A percentile compares a stretch with the other conserved stretches of the same genome.
phyloP scores from a whole-genome alignment of 2,113 vertebrate species.

The Mormoops blainvillei region DNA sequence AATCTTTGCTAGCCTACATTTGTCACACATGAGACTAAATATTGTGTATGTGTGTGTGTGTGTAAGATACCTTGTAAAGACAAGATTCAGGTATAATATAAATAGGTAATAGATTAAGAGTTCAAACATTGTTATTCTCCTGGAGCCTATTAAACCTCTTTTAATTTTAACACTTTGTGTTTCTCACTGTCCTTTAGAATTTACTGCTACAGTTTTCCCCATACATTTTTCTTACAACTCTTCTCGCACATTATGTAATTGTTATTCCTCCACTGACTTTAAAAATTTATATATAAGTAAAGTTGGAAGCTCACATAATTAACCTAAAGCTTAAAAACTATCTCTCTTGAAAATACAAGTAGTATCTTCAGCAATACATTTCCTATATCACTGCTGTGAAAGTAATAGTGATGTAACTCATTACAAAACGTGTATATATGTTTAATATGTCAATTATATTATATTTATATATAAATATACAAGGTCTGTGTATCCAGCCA shows the following conservation, averaged over 20 bases:
- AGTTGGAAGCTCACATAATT: conserved; percentile 7
- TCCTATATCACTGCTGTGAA: neutral
- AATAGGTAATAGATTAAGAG: neutral
- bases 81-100: neutral
- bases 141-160: neutral
- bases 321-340: neutral
- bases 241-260: neutral
- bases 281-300: conserved; percentile 6
- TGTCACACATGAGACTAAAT: neutral
- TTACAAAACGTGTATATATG: neutral
- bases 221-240: neutral
- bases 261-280: neutral
- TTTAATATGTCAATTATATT: neutral
- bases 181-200: neutral
- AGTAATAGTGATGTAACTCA: neutral
- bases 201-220: neutral
- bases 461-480: no score
- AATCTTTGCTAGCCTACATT: neutral
- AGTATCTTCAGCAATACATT: neutral
- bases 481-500: no score
- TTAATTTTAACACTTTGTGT: neutral
- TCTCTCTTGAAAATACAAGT: neutral
- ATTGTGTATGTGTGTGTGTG: neutral
- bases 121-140: neutral
- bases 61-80: neutral